phyloP scores from a whole-genome alignment of 2,888 invertebrate genomes.

The Polyommatus icarus region DNA sequence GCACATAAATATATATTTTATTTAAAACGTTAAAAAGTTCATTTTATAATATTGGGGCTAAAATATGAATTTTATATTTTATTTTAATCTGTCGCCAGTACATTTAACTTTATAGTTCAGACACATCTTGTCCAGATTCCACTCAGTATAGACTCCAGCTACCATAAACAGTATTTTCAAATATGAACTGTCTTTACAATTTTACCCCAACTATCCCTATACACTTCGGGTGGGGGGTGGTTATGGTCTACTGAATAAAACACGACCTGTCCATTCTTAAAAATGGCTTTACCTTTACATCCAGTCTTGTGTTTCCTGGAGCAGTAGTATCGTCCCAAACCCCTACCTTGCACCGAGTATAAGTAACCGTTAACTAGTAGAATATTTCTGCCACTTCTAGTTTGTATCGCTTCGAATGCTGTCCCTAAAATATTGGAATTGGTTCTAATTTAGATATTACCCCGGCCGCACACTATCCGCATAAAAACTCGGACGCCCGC shows the following conservation, averaged over 20 bases:
- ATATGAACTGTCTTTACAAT: slow-evolving; percentile 31
- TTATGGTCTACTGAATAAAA: slow-evolving; percentile 43
- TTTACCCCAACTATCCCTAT: slow-evolving; percentile 38
- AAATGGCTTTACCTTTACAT: slow-evolving; percentile 46
- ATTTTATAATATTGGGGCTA: too few relatives aligned
- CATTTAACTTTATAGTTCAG: too few relatives aligned
- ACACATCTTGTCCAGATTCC: too few relatives aligned
- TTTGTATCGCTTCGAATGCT: slow-evolving; percentile 44
- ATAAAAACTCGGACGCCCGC: too few relatives aligned
- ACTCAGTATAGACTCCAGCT: too few relatives aligned
- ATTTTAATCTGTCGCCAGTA: too few relatives aligned
- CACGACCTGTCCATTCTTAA: slow-evolving; percentile 38
- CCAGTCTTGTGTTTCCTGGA: slow-evolving; percentile 46
- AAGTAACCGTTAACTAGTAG: slow-evolving; percentile 48
- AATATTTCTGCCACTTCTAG: slow-evolving; percentile 46
- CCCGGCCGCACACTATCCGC: too few relatives aligned
- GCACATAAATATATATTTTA: neutral
- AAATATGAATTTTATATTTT: too few relatives aligned
- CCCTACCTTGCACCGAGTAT: slow-evolving; percentile 49
- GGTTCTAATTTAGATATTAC: too few relatives aligned
- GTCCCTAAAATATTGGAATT: slow-evolving; percentile 37
- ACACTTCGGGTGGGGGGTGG: slow-evolving; percentile 45
- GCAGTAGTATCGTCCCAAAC: slow-evolving; percentile 47
- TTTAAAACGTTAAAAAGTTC: neutral
- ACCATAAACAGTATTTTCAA: too few relatives aligned